phyloP scores from a whole-genome alignment of 2,113 vertebrate species.

The Orthochromis indermauri region DNA sequence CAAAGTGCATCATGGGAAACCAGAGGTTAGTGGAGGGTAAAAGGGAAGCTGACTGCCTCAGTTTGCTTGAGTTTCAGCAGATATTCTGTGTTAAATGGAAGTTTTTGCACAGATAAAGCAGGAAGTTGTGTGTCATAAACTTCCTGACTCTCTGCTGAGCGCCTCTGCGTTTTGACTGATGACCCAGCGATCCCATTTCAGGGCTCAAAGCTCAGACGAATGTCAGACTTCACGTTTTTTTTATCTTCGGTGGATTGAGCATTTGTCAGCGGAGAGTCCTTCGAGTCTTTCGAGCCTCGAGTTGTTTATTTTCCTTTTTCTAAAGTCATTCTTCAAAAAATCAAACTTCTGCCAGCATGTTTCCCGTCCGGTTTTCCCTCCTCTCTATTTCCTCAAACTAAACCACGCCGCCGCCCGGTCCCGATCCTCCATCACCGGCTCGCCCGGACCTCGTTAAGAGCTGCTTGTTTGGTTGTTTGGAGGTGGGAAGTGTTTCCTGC shows the following conservation, averaged over 20 bases:
- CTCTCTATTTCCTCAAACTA: neutral
- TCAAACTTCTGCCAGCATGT: neutral
- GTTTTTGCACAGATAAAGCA: neutral
- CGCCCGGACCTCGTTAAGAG: neutral
- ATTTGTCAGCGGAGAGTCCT: neutral
- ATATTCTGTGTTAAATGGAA: neutral
- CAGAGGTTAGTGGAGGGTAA: neutral
- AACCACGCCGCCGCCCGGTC: neutral
- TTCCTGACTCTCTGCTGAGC: neutral
- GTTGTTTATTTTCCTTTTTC: neutral
- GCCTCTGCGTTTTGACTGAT: neutral
- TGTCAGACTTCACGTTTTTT: neutral
- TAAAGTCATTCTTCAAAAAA: neutral
- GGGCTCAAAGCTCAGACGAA: neutral
- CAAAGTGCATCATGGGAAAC: neutral
- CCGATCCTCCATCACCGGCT: neutral
- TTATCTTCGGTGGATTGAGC: neutral
- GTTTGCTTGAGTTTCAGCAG: neutral
- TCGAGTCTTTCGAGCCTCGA: neutral
- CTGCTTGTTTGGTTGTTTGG: neutral
- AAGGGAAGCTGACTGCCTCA: fast-evolving
- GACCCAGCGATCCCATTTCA: neutral
- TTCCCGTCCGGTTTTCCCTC: neutral
- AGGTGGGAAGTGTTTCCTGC: neutral
- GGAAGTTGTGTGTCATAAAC: neutral